Percentiles rank a stretch among this genome's conserved stretches.
Conservation (phyloP, 2,797 vertebrate species). For the Sardinella longiceps region DNA sequence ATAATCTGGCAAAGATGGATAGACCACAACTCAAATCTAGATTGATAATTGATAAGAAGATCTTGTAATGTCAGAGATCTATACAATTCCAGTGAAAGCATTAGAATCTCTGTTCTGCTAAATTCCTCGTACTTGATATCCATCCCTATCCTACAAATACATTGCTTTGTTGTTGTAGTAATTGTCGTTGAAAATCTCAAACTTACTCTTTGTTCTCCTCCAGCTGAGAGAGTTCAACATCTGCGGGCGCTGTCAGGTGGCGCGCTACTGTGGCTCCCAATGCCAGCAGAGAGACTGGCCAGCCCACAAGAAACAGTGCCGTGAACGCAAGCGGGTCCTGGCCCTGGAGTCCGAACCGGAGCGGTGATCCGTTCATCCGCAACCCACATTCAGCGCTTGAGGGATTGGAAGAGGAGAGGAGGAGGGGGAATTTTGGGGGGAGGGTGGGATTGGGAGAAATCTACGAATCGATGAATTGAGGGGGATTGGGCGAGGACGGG, state of each 20-base stretch:
- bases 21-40: too few relatives aligned
- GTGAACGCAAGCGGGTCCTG: slow-evolving; percentile 90
- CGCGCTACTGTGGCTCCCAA: slow-evolving; percentile 96
- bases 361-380: slow-evolving; percentile 78
- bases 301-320: slow-evolving; percentile 98
- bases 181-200: background rate
- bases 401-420: slow-evolving; percentile 52
- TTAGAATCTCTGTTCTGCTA: too few relatives aligned
- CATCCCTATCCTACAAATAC: too few relatives aligned
- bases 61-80: too few relatives aligned
- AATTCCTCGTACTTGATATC: too few relatives aligned
- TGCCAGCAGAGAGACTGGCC: slow-evolving; percentile 99
- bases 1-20: too few relatives aligned
- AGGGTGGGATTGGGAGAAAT: slow-evolving; percentile 53
- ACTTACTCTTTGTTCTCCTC: background rate
- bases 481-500: background rate
- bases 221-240: slow-evolving; percentile 98
- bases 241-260: slow-evolving; percentile 96
- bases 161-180: background rate
- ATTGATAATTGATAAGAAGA: too few relatives aligned
- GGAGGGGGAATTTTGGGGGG: slow-evolving; percentile 43
- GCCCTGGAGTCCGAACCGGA: slow-evolving; percentile 93
- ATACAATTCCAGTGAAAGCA: too few relatives aligned
- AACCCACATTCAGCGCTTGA: background rate
- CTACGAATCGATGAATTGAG: slow-evolving; percentile 47